Conservation (phyloP, 2,888 invertebrate species). For the Desoria tigrina region DNA sequence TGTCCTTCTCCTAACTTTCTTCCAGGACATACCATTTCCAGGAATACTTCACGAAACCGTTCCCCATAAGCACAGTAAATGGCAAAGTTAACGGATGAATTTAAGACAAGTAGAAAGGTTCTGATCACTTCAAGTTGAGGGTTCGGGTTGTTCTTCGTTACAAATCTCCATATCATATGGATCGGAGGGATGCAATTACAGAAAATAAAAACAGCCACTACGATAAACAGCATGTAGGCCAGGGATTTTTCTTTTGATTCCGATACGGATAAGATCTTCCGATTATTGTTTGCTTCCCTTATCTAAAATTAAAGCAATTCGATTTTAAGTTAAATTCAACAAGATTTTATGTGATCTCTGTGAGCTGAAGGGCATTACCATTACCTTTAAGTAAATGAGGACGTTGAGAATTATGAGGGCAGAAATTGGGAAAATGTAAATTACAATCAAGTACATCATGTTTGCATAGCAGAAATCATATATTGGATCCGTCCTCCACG, state of each 20-base stretch:
- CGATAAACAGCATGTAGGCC: constrained; percentile 41
- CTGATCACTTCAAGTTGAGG: constrained; percentile 31
- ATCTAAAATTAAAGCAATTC: constrained; percentile 29
- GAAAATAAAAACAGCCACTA: constrained; percentile 42
- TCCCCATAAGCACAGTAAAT: constrained; percentile 46
- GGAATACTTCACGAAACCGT: constrained; percentile 40
- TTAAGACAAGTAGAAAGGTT: constrained; percentile 40
- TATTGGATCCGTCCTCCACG: constrained; percentile 21
- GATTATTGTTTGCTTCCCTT: constrained; percentile 32
- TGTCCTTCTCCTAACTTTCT: no score
- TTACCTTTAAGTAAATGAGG: constrained; percentile 45
- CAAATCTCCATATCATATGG: constrained; percentile 25
- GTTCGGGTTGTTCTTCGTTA: constrained; percentile 12
- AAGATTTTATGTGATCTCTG: no score
- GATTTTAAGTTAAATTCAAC: not conserved
- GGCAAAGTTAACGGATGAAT: constrained; percentile 47
- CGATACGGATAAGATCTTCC: constrained; percentile 37
- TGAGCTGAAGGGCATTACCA: no score
- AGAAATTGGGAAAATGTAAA: constrained; percentile 33
- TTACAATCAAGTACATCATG: constrained; percentile 31
- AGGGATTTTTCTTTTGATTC: constrained; percentile 42
- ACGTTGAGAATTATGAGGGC: constrained; percentile 42
- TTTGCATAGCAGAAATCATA: constrained; percentile 41
- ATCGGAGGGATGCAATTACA: constrained; percentile 34
- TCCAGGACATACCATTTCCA: constrained; percentile 5